Evolutionary conservation across 2,888 invertebrate genomes (phyloP), one percentile per base, ranked within the genome.

Genomic region (Thymelicus acteon): DNA sequence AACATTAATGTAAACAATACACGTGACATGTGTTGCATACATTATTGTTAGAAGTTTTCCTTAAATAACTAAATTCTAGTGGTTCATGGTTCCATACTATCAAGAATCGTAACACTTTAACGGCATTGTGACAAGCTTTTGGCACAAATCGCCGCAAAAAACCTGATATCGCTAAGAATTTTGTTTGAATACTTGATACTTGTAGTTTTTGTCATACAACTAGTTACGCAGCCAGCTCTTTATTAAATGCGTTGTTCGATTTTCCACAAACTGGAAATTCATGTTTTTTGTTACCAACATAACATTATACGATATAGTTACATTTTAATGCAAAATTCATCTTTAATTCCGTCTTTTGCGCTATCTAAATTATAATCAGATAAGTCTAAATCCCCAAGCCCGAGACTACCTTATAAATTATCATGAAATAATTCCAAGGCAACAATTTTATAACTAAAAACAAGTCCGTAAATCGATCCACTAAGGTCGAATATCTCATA

Each of bases 361-460:
- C 52, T 52, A 54, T 31, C 54, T 54, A 24, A 54, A 54, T 10
- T 24, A 24, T 24, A 54, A 54, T 54, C 54, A 54, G 54, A 54
- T 54, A 54, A 52, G 24, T 2, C 12, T 12, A 54, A 54, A 3
- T 8, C 54, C 19, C 7, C 52, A 19, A 52, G 13, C 15, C 12
- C 24, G 12, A 54, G 10, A 24, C 54, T 54, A 24, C n/a, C 54
- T 54, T 19, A 4, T 52, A 8, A 12, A 19, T 54, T 54, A 54
- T 54, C 54, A 54, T 12, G 54, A 54, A 54, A 54, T 54, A 54
- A 52, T 54, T 54, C 54, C 54, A 54, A 54, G 54, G 54, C 54
- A 12, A 8, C 6, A 54, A 24, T 7, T 19, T 52, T 19, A 49
- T 49, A 15, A 52, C 8, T 52, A 19, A 52, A 54, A 54, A 54